A percentile compares a stretch with the other conserved stretches of the same genome.
phyloP scores from a whole-genome alignment of 1,140 invertebrate species.

The Zaprionus lachaisei region DNA sequence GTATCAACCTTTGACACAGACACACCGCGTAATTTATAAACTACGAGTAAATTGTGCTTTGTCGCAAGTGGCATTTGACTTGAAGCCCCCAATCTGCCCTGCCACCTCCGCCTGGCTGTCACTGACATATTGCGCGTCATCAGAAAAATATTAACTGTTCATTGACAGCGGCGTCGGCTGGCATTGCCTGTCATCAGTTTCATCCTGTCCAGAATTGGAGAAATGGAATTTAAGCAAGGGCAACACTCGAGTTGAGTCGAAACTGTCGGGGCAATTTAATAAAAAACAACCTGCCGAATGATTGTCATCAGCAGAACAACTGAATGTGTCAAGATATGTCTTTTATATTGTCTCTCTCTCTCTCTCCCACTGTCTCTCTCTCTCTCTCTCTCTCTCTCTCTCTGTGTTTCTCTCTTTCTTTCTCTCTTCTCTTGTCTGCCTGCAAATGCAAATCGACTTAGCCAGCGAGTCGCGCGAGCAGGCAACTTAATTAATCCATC shows the following conservation, averaged over 20 bases:
- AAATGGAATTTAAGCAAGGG: slow-evolving; percentile 57
- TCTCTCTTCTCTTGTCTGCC: neutral
- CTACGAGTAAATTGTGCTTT: slow-evolving; percentile 56
- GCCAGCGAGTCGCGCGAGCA: neutral
- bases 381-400: neutral
- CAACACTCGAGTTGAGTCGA: slow-evolving; percentile 27
- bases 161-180: slow-evolving; percentile 59
- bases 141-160: slow-evolving; percentile 78
- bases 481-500: slow-evolving; percentile 63
- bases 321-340: neutral
- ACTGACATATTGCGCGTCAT: slow-evolving; percentile 75
- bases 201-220: slow-evolving; percentile 43
- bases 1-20: slow-evolving; percentile 61
- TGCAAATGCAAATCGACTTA: slow-evolving; percentile 49
- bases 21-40: slow-evolving; percentile 67
- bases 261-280: slow-evolving; percentile 51
- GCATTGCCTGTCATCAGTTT: slow-evolving; percentile 53
- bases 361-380: too few species aligned
- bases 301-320: neutral
- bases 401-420: too few species aligned
- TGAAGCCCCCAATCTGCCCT: neutral
- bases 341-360: neutral
- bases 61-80: slow-evolving; percentile 21
- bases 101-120: slow-evolving; percentile 42
- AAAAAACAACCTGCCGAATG: slow-evolving; percentile 32